phyloP scores from a whole-genome alignment of 2,797 vertebrate genomes.

The Acanthurus tractus region DNA sequence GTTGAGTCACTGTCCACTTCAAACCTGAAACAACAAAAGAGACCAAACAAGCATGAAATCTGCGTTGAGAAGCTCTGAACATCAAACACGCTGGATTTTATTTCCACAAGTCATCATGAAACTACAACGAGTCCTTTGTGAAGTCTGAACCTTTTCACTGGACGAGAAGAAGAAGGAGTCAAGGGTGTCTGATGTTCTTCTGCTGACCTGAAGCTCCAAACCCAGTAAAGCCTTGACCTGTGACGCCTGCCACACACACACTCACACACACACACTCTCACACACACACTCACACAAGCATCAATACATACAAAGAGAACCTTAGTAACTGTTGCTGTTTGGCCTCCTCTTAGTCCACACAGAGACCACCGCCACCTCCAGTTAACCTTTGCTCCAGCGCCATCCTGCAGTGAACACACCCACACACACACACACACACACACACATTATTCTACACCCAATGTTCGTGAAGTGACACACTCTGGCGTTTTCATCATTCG shows the following conservation, averaged over 20 bases:
- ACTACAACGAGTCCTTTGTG: neutral
- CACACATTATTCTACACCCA: neutral
- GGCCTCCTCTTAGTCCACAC: constrained; percentile 44
- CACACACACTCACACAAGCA: constrained; percentile 14
- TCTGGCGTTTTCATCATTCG: neutral
- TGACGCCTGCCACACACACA: constrained; percentile 4
- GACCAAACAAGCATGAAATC: too few species aligned
- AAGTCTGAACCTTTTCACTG: neutral
- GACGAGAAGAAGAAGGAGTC: constrained; percentile 21
- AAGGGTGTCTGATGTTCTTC: constrained; percentile 19
- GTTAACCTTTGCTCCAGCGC: constrained; percentile 44
- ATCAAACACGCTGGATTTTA: neutral
- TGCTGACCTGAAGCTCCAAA: constrained; percentile 48
- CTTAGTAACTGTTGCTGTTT: constrained; percentile 81
- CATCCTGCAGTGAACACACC: constrained; percentile 1
- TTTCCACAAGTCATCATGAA: constrained; percentile 18
- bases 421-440: neutral
- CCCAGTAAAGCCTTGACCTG: constrained; percentile 46
- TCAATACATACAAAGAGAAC: constrained; percentile 38
- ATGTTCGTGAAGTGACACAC: neutral
- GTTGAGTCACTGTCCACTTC: too few species aligned
- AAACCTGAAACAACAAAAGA: too few species aligned
- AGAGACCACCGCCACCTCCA: constrained; percentile 42
- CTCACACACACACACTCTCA: constrained; percentile 27
- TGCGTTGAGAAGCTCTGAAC: too few species aligned